Evolutionary conservation across 2,797 vertebrate genomes (phyloP), one percentile per base, ranked within the genome.

Genomic region (Neosilurus mollespiculum): DNA sequence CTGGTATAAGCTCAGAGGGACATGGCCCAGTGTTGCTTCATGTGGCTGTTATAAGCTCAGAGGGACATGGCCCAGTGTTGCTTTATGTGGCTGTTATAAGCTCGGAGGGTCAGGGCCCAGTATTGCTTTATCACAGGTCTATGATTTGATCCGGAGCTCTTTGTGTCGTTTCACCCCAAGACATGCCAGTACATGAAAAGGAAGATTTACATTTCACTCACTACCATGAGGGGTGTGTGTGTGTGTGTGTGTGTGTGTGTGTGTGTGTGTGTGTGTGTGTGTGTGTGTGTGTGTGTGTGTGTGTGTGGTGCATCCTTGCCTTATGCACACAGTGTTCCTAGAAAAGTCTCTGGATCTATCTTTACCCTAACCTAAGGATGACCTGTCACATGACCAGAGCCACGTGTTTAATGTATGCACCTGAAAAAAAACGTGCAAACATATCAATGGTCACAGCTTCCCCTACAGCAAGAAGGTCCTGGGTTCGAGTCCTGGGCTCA

Each of bases 341-440:
- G 11, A n/a, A 73, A 18, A 18, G 71, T 54, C 71, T 26, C 71
- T 54, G 71, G 30, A 76, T 59, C 26, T 1, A 18, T 9, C 26
- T 73, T 24, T 4, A 20, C 26, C 24, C 51, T 18, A n/a, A 24
- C 15, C 3, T 34, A 9, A 58, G 12, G 1, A 34, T 58, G 30
- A 75, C 71, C 54, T 24, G 71, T 56, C 71, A 73, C 15, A 73
- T 73, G 71, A 56, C 71, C 51, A 73, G 3, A 53, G 8, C 43
- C 20, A 14, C 49, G 6, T 70, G 20, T 16, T 66, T 49, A 51
- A 70, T 14, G 11, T 67, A 67, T 6, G 5, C 4, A 14, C 43
- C 20, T 12, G 20, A 24, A 11, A 70, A 49, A 7, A 43, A 43
- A 43, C 6, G 26, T 65, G 34, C 18, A 1, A 64, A 64, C 59